Evolutionary conservation across 2,888 invertebrate genomes (phyloP).

Genomic region (Papilio protenor): DNA sequence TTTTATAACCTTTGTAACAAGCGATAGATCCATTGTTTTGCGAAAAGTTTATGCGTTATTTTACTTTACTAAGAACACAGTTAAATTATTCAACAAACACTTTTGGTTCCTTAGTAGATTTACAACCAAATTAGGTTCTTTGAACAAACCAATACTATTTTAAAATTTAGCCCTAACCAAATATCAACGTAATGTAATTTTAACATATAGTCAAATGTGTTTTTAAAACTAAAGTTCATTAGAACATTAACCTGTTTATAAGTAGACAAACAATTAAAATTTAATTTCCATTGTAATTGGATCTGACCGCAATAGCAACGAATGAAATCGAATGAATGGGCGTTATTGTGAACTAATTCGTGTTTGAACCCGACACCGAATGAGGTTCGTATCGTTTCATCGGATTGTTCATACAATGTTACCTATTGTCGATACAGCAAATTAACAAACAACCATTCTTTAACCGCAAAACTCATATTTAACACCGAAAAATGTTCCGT

Average conservation of each 20-base stretch:
- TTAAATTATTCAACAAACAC: too few species aligned
- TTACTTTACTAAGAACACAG: too few species aligned
- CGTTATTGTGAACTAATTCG: conserved; percentile 30
- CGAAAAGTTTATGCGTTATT: background rate
- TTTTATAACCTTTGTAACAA: background rate
- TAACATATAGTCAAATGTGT: background rate
- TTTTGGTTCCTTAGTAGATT: too few species aligned
- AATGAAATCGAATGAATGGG: conserved; percentile 40
- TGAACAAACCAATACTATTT: background rate
- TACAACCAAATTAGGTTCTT: background rate
- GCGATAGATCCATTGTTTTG: background rate
- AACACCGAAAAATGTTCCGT: conserved; percentile 15
- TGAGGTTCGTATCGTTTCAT: conserved; percentile 31
- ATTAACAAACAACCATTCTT: conserved; percentile 39
- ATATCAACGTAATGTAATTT: background rate
- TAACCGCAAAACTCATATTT: conserved; percentile 10
- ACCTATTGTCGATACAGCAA: conserved; percentile 44
- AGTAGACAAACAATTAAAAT: background rate
- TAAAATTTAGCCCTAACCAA: background rate
- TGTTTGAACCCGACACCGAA: conserved; percentile 30
- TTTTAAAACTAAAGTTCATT: background rate
- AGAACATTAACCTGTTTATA: background rate
- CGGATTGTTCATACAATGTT: conserved; percentile 39
- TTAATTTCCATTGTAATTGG: conserved; percentile 9
- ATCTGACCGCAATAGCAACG: conserved; percentile 17